phyloP scores from a whole-genome alignment of 2,113 vertebrate species.

The Etheostoma spectabile region DNA sequence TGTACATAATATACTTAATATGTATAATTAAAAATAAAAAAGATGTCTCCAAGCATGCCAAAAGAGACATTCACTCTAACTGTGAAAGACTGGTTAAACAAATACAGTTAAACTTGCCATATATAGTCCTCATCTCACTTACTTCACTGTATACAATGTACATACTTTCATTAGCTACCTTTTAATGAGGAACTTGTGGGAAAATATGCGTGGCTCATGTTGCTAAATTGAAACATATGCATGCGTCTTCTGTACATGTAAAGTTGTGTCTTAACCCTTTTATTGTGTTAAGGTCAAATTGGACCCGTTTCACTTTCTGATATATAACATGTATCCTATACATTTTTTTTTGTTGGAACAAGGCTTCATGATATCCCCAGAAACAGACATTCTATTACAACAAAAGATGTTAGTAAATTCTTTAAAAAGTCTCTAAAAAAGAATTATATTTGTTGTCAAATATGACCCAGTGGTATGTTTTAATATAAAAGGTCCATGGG shows the following conservation, averaged over 20 bases:
- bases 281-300: too few species aligned
- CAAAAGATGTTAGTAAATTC: too few species aligned
- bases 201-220: not conserved
- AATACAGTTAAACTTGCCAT: not conserved
- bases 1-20: not conserved
- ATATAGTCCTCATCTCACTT: not conserved
- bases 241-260: accelerated
- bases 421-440: too few species aligned
- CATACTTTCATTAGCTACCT: not conserved
- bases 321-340: too few species aligned
- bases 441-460: too few species aligned
- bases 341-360: too few species aligned
- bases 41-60: too few species aligned
- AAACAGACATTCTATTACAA: too few species aligned
- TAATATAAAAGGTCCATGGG: too few species aligned
- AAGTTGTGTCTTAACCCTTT: not conserved
- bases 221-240: conserved; percentile 9
- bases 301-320: too few species aligned
- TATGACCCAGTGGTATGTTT: too few species aligned
- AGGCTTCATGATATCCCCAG: too few species aligned
- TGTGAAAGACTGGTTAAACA: conserved; percentile 12
- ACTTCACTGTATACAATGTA: not conserved
- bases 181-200: conserved; percentile 3
- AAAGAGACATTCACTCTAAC: conserved; percentile 4
- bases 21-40: not conserved